phyloP scores from a whole-genome alignment of 2,113 vertebrate species.

The Astatoreochromis straeleni region DNA sequence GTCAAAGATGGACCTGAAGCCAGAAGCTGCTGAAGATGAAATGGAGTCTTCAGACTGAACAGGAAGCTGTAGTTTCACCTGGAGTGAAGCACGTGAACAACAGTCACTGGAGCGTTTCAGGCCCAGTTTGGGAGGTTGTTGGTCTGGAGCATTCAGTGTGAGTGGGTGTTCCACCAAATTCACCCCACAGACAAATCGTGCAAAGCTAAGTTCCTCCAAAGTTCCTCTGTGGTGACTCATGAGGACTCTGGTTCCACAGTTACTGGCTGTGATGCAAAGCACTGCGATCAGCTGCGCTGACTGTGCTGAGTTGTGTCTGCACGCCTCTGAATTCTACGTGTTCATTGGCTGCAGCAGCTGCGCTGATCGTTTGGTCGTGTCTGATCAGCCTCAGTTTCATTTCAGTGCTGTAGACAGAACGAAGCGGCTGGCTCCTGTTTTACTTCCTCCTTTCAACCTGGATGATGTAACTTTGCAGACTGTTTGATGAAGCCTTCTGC shows the following conservation, averaged over 20 bases:
- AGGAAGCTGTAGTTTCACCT: not conserved
- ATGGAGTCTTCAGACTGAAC: not conserved
- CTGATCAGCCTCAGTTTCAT: not conserved
- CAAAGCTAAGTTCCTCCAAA: not conserved
- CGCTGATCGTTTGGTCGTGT: not conserved
- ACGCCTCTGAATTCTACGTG: not conserved
- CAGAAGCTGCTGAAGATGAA: not conserved
- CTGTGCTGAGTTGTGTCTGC: not conserved
- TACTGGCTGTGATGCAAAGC: not conserved
- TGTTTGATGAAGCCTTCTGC: not conserved
- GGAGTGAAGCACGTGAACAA: not conserved
- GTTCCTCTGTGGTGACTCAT: not conserved
- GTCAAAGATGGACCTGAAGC: not conserved
- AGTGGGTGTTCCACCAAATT: not conserved
- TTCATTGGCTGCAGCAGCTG: not conserved
- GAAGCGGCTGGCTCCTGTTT: not conserved
- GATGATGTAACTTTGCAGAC: not conserved
- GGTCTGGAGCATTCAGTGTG: not conserved
- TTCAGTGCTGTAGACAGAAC: not conserved
- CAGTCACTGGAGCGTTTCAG: not conserved
- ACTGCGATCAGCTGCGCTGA: not conserved
- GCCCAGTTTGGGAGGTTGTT: not conserved
- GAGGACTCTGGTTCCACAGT: not conserved
- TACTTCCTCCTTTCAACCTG: not conserved
- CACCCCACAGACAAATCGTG: not conserved